These are phyloP conservation scores for Xyrauchen texanus DNA, from an alignment of 2,113 vertebrate species.

Conservation along the genomic window DNA sequence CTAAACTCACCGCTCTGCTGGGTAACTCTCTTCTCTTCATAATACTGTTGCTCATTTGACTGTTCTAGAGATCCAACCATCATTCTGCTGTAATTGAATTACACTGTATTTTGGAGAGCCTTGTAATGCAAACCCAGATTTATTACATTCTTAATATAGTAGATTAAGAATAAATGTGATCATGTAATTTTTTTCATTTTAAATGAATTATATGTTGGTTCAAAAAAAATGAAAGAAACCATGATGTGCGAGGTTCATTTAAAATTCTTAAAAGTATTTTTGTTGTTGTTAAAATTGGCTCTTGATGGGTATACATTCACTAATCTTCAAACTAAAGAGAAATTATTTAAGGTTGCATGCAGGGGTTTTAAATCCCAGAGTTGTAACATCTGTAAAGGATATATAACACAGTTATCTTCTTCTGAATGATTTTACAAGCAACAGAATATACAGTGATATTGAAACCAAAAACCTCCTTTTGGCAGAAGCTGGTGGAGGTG, in stretches of 20 bases:
- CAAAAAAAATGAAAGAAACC: not conserved
- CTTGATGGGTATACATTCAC: not conserved
- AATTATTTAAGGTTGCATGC: not conserved
- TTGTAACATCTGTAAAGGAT: not conserved
- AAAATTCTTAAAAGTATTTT: not conserved
- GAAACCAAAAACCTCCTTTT: slow-evolving; percentile 19
- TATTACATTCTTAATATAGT: not conserved
- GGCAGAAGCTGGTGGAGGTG: slow-evolving; percentile 2
- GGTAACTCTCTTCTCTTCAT: slow-evolving; percentile 68
- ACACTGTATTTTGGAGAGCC: not conserved
- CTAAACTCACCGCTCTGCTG: slow-evolving; percentile 84
- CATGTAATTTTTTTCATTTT: not conserved
- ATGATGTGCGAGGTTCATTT: not conserved
- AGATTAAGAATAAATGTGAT: not conserved
- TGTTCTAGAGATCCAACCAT: not conserved
- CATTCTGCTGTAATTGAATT: not conserved
- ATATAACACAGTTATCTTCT: not conserved
- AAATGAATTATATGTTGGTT: not conserved
- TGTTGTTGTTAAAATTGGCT: not conserved
- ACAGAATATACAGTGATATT: slow-evolving; percentile 1
- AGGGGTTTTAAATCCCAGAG: not conserved
- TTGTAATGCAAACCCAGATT: not conserved
- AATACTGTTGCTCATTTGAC: not conserved
- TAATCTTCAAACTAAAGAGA: not conserved
- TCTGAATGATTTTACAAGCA: slow-evolving; percentile 8